phyloP scores from a whole-genome alignment of 2,888 invertebrate species.

The Scaptomyza cyrtandrae region DNA sequence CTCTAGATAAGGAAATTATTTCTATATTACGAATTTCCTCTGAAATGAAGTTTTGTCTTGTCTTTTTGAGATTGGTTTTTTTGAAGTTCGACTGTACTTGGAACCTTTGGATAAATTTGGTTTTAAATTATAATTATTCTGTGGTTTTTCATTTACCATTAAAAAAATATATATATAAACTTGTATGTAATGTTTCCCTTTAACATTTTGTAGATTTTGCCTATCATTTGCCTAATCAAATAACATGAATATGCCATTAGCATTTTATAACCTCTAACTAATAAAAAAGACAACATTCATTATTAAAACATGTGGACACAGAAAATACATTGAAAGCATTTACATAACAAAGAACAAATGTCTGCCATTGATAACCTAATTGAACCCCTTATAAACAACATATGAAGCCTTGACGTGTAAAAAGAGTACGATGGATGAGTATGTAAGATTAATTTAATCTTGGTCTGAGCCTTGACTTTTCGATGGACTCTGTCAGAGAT shows the following conservation, averaged over 20 bases:
- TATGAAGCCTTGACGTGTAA: neutral
- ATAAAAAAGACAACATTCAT: neutral
- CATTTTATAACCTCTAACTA: neutral
- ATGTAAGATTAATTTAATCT: neutral
- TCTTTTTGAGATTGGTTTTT: no score
- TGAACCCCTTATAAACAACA: neutral
- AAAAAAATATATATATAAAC: no score
- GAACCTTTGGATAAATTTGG: no score
- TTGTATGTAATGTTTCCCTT: neutral
- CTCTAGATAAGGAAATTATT: neutral
- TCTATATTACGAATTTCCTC: no score
- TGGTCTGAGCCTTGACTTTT: neutral
- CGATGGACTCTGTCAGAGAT: neutral
- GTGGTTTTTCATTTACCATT: no score
- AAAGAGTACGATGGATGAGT: neutral
- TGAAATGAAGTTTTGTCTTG: neutral
- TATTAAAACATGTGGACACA: neutral
- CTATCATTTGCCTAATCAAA: neutral
- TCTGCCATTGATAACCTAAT: conserved; percentile 15
- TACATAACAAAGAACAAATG: neutral
- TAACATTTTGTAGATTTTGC: neutral
- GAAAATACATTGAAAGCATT: neutral
- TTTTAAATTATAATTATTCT: no score
- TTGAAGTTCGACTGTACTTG: no score
- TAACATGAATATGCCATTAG: conserved; percentile 15